Percentiles rank a stretch among this genome's conserved stretches.
phyloP scores from a whole-genome alignment of 2,113 vertebrate species.

The Colistium nudipinnis region DNA sequence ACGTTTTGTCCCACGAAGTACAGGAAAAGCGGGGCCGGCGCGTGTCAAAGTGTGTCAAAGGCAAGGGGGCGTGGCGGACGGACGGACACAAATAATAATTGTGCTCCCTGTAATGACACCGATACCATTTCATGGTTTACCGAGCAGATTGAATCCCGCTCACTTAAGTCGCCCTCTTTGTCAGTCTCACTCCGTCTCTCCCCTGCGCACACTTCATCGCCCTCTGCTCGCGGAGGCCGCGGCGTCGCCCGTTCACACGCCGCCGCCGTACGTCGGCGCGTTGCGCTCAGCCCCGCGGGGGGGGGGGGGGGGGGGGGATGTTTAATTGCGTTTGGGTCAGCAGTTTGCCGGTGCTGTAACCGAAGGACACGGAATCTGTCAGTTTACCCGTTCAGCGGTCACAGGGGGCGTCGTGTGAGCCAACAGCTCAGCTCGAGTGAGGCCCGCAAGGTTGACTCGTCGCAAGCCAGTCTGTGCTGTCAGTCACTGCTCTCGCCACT shows the following conservation, averaged over 20 bases:
- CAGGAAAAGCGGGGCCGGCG: conserved; percentile 32
- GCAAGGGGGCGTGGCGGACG: conserved; percentile 64
- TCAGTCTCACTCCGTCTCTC: conserved; percentile 67
- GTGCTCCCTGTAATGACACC: conserved; percentile 78
- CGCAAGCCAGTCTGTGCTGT: conserved; percentile 72
- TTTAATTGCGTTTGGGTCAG: conserved; percentile 82
- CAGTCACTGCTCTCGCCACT: conserved; percentile 60
- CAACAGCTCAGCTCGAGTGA: conserved; percentile 74
- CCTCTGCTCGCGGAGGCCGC: conserved; percentile 45
- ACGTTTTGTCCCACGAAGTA: conserved; percentile 50
- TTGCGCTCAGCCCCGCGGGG: conserved; percentile 66
- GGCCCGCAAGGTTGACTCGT: conserved; percentile 75
- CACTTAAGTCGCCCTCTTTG: too few species aligned
- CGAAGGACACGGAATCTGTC: conserved; percentile 82
- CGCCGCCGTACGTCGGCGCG: conserved; percentile 40
- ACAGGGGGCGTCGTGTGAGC: conserved; percentile 67
- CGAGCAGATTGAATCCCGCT: conserved; percentile 76
- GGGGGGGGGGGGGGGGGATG: conserved; percentile 69
- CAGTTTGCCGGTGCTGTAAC: conserved; percentile 78
- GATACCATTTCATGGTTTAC: conserved; percentile 78
- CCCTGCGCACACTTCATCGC: conserved; percentile 57
- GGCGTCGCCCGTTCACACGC: conserved; percentile 47
- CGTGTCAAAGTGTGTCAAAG: conserved; percentile 57
- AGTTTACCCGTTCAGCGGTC: conserved; percentile 81
- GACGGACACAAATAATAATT: conserved; percentile 74